A percentile compares a stretch with the other conserved stretches of the same genome.
phyloP scores from a whole-genome alignment of 2,888 invertebrate species.

The Clusia tigrina region DNA sequence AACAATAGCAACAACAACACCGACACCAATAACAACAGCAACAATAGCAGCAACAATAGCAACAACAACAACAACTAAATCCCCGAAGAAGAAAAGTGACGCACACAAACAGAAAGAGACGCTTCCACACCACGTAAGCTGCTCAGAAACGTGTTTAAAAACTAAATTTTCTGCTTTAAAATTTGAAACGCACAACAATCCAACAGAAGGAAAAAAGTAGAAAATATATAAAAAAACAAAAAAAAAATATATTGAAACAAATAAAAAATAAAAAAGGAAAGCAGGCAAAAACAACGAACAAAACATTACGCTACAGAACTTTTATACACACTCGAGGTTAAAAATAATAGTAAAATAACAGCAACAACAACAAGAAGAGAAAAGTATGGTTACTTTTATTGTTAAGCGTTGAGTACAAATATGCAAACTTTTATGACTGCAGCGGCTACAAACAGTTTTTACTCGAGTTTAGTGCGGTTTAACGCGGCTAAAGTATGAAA shows the following conservation, averaged over 20 bases:
- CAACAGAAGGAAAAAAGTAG: background rate
- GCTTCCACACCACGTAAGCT: constrained; percentile 40
- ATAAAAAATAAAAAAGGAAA: background rate
- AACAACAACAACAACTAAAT: background rate
- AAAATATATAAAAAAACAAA: background rate
- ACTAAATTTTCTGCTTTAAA: constrained; percentile 53
- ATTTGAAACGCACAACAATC: constrained; percentile 30
- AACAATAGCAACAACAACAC: background rate
- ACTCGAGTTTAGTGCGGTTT: background rate
- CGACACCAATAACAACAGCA: background rate
- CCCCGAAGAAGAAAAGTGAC: background rate
- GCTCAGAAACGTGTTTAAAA: constrained; percentile 54
- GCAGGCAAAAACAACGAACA: too few relatives aligned
- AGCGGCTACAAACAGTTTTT: background rate
- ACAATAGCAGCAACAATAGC: background rate
- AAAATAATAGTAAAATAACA: background rate
- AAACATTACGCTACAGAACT: too few relatives aligned
- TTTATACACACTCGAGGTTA: background rate
- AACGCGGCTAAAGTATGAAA: background rate
- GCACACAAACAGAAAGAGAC: background rate
- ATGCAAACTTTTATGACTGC: background rate
- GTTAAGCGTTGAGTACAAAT: background rate
- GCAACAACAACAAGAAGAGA: background rate
- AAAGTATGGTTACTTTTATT: background rate
- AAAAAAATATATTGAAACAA: too few relatives aligned